Percentiles rank a stretch among this genome's conserved stretches.
Evolutionary conservation across 2,797 vertebrate species (phyloP).

Genomic region (Xenopus petersii): DNA sequence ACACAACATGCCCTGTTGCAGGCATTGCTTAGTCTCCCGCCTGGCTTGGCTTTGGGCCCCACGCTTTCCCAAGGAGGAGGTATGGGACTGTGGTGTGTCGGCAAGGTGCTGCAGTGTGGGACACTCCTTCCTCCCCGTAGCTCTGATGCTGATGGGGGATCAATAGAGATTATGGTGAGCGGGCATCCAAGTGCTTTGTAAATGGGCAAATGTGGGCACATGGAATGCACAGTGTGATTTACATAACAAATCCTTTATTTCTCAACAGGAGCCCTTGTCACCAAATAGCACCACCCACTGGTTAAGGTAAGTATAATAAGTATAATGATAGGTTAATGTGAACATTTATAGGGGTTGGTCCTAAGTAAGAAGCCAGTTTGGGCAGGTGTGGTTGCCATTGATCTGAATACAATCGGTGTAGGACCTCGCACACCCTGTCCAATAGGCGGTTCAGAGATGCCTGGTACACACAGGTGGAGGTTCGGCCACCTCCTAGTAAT

Average conservation of each 20-base stretch:
- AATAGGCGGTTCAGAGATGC: too few species aligned
- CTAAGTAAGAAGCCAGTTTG: too few species aligned
- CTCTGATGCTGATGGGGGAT: conserved; percentile 11
- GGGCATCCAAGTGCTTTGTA: not conserved
- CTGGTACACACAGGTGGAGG: too few species aligned
- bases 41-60: conserved; percentile 65
- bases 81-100: conserved; percentile 69
- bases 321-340: too few species aligned
- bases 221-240: too few species aligned
- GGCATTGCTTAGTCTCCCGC: conserved; percentile 56
- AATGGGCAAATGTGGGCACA: too few species aligned
- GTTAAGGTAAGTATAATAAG: conserved; percentile 21
- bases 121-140: conserved; percentile 55
- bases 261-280: not conserved
- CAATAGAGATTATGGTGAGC: conserved; percentile 12
- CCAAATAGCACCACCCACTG: not conserved
- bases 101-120: conserved; percentile 57
- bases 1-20: conserved; percentile 25
- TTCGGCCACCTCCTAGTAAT: too few species aligned
- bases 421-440: too few species aligned
- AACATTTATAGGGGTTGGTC: too few species aligned
- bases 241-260: not conserved
- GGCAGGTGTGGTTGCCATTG: too few species aligned
- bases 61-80: conserved; percentile 54
- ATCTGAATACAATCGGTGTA: too few species aligned